These are phyloP conservation scores for Enteromius anoplus DNA, from an alignment of 2,797 vertebrate genomes.

Conservation along the genomic window DNA sequence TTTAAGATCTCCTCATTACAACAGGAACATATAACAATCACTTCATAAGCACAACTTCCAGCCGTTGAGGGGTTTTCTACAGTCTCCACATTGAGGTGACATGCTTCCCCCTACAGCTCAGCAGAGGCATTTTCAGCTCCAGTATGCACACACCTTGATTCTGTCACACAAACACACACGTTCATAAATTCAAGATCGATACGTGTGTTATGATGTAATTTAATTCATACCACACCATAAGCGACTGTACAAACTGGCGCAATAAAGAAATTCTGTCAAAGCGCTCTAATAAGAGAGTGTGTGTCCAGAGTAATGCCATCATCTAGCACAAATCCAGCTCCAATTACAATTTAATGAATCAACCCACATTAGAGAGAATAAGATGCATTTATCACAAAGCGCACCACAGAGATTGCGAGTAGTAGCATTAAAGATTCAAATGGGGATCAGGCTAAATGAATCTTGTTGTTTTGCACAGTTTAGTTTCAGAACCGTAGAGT, in stretches of 20 bases:
- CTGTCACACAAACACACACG: constrained; percentile 44
- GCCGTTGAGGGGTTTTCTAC: constrained; percentile 1
- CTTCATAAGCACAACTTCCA: constrained; percentile 18
- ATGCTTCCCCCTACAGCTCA: constrained; percentile 78
- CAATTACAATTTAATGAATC: constrained; percentile 57
- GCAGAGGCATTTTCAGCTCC: constrained; percentile 57
- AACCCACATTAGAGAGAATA: constrained; percentile 48
- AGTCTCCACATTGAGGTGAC: constrained; percentile 63
- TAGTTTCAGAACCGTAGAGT: constrained; percentile 3
- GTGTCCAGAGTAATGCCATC: constrained; percentile 52
- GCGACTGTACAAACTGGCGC: constrained; percentile 67
- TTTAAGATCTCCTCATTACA: constrained; percentile 24
- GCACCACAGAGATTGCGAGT: neutral
- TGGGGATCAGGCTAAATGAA: neutral
- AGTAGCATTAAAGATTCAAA: constrained; percentile 16
- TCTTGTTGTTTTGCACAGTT: constrained; percentile 2
- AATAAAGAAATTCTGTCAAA: constrained; percentile 57
- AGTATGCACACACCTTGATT: constrained; percentile 39
- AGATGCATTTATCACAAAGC: constrained; percentile 50
- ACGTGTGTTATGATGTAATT: constrained; percentile 68
- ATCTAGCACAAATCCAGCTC: constrained; percentile 42
- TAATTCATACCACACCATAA: constrained; percentile 55
- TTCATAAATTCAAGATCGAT: constrained; percentile 65
- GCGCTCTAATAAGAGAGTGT: constrained; percentile 45
- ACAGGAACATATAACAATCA: neutral